Evolutionary conservation across 2,888 invertebrate genomes (phyloP), one percentile per base, ranked within the genome.

Genomic region (Drosophila lutescens): DNA sequence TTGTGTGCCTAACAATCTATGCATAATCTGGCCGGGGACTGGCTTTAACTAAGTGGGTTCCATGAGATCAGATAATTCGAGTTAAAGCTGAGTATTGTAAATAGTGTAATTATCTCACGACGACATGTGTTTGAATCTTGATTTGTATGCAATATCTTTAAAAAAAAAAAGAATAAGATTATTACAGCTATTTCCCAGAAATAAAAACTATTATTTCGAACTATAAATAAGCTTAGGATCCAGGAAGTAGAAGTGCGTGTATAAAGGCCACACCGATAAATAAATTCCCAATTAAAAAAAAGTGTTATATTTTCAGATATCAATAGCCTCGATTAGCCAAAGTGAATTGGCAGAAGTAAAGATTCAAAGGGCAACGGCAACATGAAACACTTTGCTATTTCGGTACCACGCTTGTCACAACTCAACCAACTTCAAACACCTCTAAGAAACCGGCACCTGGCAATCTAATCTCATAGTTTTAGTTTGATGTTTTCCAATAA

Each of bases 341-440:
- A 12, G 23, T 23, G 2, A 13, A 7, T 23, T 15, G 7, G 1
- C 30, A 15, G 12, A 30, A 26, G 17, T 15, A 6, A n/a, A 2
- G 76, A 79, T 72, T 71, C 79, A 80, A 80, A 84, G 80, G 75
- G 40, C 77, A 44, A 36, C 46, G 54, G 26, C 56, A 47, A 72
- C 47, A 66, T 80, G 81, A 80, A 72, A 63, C 72, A 77, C 44
- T 7, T 12, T 0, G 44, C 70, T 81, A 84, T 80, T 81, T 84
- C 51, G 70, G 79, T 49, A 13, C 15, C 15, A 6, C 58, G 54
- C 53, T 30, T 51, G 47, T 26, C 49, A 40, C 50, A 15, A 17
- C 15, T 56, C 30, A 40, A 56, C n/a, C 32, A n/a, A 36, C 51
- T 59, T 62, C 59, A 62, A 62, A 50, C 43, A 43, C 30, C 38